These are phyloP conservation scores for Polyommatus icarus DNA, from an alignment of 2,888 invertebrate genomes.

Conservation along the genomic window DNA sequence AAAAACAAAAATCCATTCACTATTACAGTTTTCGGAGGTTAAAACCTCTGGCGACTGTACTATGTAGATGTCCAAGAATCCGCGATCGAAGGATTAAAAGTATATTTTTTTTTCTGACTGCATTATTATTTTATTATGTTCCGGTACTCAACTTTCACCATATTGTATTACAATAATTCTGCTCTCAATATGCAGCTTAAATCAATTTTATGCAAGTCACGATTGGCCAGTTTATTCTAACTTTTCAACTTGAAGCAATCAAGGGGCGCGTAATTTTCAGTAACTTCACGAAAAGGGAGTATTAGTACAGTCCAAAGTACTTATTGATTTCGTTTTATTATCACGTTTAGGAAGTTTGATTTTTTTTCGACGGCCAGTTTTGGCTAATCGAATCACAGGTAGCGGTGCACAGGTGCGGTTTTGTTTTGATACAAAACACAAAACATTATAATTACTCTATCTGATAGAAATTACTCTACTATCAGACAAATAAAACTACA, in stretches of 20 bases:
- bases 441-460: too few species aligned
- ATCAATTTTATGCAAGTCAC: constrained; percentile 66
- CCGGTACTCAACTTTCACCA: too few species aligned
- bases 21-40: too few species aligned
- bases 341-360: background rate
- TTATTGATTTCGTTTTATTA: background rate
- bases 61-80: too few species aligned
- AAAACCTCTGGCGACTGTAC: too few species aligned
- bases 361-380: background rate
- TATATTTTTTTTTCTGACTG: too few species aligned
- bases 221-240: constrained; percentile 76
- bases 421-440: too few species aligned
- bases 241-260: constrained; percentile 74
- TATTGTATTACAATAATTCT: background rate
- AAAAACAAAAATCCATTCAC: too few species aligned
- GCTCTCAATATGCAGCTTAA: background rate
- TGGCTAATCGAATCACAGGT: background rate
- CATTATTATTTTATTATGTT: too few species aligned
- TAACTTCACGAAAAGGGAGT: background rate
- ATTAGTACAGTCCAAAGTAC: background rate
- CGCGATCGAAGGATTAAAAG: too few species aligned
- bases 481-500: too few species aligned
- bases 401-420: background rate
- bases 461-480: too few species aligned
- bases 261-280: constrained; percentile 75